Percentiles rank a stretch among this genome's conserved stretches.
phyloP scores from a whole-genome alignment of 2,888 invertebrate species.

The Chirona hameri region DNA sequence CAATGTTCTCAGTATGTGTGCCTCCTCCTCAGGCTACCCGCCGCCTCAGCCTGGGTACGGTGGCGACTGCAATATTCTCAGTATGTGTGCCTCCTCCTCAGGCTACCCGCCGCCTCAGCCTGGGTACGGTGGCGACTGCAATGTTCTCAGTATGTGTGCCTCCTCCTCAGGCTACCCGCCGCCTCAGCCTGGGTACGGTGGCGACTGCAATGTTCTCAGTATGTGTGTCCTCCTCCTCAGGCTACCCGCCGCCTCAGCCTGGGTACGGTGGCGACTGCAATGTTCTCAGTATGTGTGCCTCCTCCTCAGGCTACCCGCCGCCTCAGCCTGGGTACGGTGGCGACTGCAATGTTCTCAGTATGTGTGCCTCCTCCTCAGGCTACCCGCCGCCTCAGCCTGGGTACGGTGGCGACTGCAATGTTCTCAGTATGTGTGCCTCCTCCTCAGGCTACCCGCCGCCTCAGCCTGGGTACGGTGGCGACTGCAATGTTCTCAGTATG shows the following conservation, averaged over 20 bases:
- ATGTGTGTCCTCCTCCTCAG: neutral
- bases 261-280: no score
- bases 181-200: neutral
- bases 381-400: neutral
- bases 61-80: no score
- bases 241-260: neutral
- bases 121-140: no score
- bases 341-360: no score
- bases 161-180: neutral
- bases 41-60: neutral
- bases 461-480: neutral
- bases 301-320: neutral
- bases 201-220: no score
- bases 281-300: no score
- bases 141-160: no score
- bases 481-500: no score
- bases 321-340: neutral
- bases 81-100: neutral
- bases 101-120: constrained; percentile 9
- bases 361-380: neutral
- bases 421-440: no score
- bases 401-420: no score
- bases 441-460: constrained; percentile 1
- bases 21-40: neutral
- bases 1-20: no score